A percentile compares a stretch with the other conserved stretches of the same genome.
These are phyloP conservation scores for Gadopsis marmoratus DNA, from an alignment of 2,797 vertebrate genomes.

Conservation along the genomic window DNA sequence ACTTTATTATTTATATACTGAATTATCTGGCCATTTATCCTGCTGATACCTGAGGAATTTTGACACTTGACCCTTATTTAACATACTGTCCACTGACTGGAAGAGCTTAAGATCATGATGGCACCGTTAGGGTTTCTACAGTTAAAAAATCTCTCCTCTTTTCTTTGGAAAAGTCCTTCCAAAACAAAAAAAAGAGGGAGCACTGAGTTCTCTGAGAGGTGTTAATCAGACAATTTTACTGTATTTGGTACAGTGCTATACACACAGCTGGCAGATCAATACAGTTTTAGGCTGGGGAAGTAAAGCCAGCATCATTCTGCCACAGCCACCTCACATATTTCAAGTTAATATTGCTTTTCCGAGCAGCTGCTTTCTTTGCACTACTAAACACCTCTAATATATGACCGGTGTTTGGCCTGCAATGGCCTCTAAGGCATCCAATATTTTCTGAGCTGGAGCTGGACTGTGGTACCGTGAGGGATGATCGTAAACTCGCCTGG, in stretches of 20 bases:
- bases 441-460: conserved; percentile 55
- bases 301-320: neutral
- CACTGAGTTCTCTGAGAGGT: neutral
- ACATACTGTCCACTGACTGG: neutral
- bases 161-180: neutral
- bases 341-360: conserved; percentile 55
- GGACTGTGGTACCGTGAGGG: conserved; percentile 12
- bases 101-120: neutral
- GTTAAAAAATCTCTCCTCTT: neutral
- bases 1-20: neutral
- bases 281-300: conserved; percentile 8
- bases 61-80: neutral
- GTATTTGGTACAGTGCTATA: neutral
- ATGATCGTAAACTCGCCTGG: conserved; percentile 10
- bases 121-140: neutral
- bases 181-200: neutral
- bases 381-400: conserved; percentile 52
- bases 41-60: neutral
- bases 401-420: conserved; percentile 48
- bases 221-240: neutral
- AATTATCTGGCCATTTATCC: conserved; percentile 5
- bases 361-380: conserved; percentile 29
- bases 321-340: conserved; percentile 29
- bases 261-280: conserved; percentile 32
- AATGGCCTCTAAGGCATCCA: conserved; percentile 41